Base-by-base conservation (phyloP, 2,888 invertebrate species). In the Gymnocheta viridis region DNA sequence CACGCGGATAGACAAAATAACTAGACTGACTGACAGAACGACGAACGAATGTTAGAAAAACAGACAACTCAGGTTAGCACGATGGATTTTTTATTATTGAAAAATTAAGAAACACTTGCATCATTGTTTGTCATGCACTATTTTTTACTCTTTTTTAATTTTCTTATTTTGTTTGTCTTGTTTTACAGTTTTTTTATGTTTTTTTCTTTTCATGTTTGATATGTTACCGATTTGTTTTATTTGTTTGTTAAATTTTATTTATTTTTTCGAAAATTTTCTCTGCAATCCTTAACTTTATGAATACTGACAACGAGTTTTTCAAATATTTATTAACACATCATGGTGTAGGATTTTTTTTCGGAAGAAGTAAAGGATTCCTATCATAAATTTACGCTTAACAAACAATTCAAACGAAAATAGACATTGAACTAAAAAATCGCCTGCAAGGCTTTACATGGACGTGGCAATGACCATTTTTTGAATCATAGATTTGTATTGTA, bases 161-260 rank as follows among this genome's bases (percentile, higher is more conserved):
- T 64, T 60, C 24, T 0, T 47, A 32, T 76, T 38, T 51, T 51
- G 69, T 66, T 54, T 70, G 32, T 27, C 22, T 69, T 73, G 44
- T 67, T 67, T 62, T 66, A 60, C 29, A 47, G 64, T 66, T 73
- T 73, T 54, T 60, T 62, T 66, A 5, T 27, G 51, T 41, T 56
- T 56, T 14, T 19, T 66, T 67, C 49, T n/a, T 49, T 77, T 67
- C 29, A 56, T 70, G 67, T 81, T 73, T 72, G 29, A 67, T 84
- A 49, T 69, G 58, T 81, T 77, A 84, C 66, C 81, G 80, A 84
- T 72, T 58, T 56, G 66, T 58, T 35, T 80, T 84, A 72, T 80
- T 76, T 79, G 44, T 70, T 72, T 67, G 76, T 77, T 80, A 80
- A 58, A 72, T 70, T 80, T 70, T 66, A 17, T 12, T 67, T n/a